These are phyloP conservation scores for Turritopsis dohrnii DNA, from an alignment of 30 jellyfish, hydroid and myxozoan species.

Conservation along the genomic window DNA sequence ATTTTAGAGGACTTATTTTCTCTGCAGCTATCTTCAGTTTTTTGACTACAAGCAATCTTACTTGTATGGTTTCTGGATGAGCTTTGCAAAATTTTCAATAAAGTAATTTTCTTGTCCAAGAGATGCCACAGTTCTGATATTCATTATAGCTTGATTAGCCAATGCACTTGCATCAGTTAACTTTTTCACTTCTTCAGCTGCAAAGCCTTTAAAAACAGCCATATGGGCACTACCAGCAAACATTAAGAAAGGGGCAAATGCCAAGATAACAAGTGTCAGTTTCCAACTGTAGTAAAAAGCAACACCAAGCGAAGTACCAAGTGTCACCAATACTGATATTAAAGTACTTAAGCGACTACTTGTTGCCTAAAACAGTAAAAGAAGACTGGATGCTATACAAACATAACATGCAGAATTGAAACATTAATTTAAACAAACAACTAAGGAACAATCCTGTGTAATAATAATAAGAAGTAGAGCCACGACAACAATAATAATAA, in stretches of 20 bases:
- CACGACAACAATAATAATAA: no score
- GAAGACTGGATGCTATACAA: no score
- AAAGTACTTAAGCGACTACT: slow-evolving; percentile 59
- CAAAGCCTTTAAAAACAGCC: slow-evolving; percentile 70
- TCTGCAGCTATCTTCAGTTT: no score
- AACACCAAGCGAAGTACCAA: slow-evolving; percentile 47
- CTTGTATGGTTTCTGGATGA: slow-evolving; percentile 51
- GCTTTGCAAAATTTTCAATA: slow-evolving; percentile 39
- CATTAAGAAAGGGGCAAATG: slow-evolving; percentile 63
- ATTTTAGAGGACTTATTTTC: no score
- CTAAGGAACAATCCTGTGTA: no score
- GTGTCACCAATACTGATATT: slow-evolving; percentile 74
- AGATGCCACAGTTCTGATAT: slow-evolving; percentile 79
- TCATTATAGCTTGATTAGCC: slow-evolving; percentile 77
- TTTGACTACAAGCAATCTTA: slow-evolving; percentile 8
- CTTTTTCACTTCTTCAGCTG: slow-evolving; percentile 55
- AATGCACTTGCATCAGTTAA: slow-evolving; percentile 69
- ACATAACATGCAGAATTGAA: no score
- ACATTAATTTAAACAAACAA: no score
- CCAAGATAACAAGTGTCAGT: slow-evolving; percentile 64
- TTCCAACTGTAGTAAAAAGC: slow-evolving; percentile 76
- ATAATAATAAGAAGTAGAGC: no score
- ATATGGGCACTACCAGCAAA: slow-evolving; percentile 79
- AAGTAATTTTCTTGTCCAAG: slow-evolving; percentile 71
- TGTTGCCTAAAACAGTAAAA: slow-evolving; percentile 51